Base-by-base conservation (phyloP, 2,113 vertebrate species). In the Phrynosoma blainvillii region DNA sequence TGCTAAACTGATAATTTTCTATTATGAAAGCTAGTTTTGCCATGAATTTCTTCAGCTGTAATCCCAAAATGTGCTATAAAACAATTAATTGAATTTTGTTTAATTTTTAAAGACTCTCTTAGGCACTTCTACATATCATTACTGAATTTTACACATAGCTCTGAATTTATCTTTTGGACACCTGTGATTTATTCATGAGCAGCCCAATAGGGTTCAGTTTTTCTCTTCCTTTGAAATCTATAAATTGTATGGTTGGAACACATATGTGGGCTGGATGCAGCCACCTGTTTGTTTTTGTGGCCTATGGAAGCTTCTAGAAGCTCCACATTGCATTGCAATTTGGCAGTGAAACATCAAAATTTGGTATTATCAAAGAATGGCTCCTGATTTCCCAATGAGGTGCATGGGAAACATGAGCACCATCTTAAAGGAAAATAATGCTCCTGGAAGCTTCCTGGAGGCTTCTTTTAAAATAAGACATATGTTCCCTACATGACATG, bases 11-110 rank as follows among this genome's bases (percentile, higher is more conserved):
- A 2, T 1, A 0, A 78, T 52, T 89, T 85, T 82, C 65, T 77
- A 68, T 66, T 78, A 70, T 14, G 36, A 93, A 85, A 27, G n/a
- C 21, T 71, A 78, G n/a, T 7, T 87, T 32, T 27, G 11, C 76
- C 62, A n/a, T n/a, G 71, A 75, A 40, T 79, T 87, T 68, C 73
- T 68, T 52, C 0, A 79, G 36, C 1, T 3, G 0, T 3, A n/a
- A 77, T n/a, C 9, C 56, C 79, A 68, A 91, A 93, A 30, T 54
- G 75, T 56, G 18, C 21, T 40, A 4, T 0, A 25, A 68, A 84
- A 11, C 52, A 59, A 59, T 84, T 77, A 25, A 68, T 84, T 8
- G 42, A 59, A 59, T 84, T 77, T 6, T 6, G 0, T 47, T 32
- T 83, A n/a, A 36, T 62, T 82, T 79, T 90, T 65, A 14, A 23